A percentile compares a stretch with the other conserved stretches of the same genome.
phyloP scores from a whole-genome alignment of 2,888 invertebrate genomes.

The Diogma glabrata region DNA sequence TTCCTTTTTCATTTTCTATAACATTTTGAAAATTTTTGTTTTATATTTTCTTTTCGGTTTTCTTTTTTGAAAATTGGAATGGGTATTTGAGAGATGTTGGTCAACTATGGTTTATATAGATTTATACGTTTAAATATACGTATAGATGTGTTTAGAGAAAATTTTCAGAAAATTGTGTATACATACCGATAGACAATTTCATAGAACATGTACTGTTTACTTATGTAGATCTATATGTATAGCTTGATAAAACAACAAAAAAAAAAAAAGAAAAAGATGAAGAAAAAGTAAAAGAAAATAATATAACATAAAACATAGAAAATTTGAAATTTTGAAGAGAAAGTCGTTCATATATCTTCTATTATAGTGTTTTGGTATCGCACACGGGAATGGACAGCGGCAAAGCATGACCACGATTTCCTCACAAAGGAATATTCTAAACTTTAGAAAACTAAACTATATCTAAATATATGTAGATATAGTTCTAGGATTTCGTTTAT shows the following conservation, averaged over 20 bases:
- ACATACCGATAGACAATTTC: background rate
- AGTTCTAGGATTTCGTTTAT: no score
- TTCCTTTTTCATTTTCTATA: background rate
- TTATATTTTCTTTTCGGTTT: background rate
- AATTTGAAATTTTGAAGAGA: conserved; percentile 5
- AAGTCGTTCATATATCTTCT: background rate
- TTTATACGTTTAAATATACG: conserved; percentile 4
- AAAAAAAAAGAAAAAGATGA: conserved; percentile 4
- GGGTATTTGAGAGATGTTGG: conserved; percentile 8
- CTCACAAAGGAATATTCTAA: conserved; percentile 4
- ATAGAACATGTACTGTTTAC: conserved; percentile 5
- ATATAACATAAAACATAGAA: no score
- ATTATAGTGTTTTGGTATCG: conserved; percentile 1
- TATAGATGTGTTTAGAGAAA: conserved; percentile 6
- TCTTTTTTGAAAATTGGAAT: background rate
- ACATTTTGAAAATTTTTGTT: conserved; percentile 2
- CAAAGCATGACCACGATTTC: conserved; percentile 11
- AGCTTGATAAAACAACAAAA: no score
- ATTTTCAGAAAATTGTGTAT: conserved; percentile 5
- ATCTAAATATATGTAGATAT: no score
- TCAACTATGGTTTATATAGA: conserved; percentile 8
- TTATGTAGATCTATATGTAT: conserved; percentile 2
- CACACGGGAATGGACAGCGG: conserved; percentile 9
- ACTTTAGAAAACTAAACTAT: no score
- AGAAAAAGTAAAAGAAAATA: conserved; percentile 6